Base-by-base conservation (phyloP, 2,888 invertebrate genomes). In the Oxyteleia sp. region DNA sequence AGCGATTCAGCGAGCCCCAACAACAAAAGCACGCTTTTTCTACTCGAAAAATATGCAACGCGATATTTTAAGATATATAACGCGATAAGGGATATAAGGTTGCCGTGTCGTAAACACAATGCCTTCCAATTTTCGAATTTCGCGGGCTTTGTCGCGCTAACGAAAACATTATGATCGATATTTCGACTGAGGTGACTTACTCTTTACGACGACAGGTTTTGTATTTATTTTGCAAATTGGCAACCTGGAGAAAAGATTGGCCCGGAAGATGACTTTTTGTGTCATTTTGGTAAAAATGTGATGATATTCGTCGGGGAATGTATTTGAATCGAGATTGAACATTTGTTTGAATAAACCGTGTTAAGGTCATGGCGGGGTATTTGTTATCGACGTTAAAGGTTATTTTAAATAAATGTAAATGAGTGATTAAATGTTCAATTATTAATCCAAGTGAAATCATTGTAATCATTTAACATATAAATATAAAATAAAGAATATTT, bases 31-130 rank as follows among this genome's bases (percentile, higher is more conserved):
- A 35, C 47, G 47, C 53, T 78, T 76, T 78, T 71, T 72, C 71
- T 66, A 59, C 78, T 78, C 61, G 72, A 78, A 53, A 76, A 82
- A 82, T 82, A 68, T 82, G 72, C 72, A 82, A 83, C 72, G 66
- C 45, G 64, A 68, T 74, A 69, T 63, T 74, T 63, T 78, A 78
- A 78, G 47, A 55, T 51, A 23, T 32, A 74, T 68, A 78, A 83
- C 61, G 59, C 13, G 75, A 75, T 82, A 82, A 82, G 57, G 49
- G n/a, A 63, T 47, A 32, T 26, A 59, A 29, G 45, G 0, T 18
- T 38, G 51, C 18, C 8, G 53, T 18, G 45, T 32, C 38, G n/a
- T 51, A 26, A 57, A 45, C 55, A 69, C 59, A n/a, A 23, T 41
- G 13, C 23, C 26, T 75, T 47, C 26, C 29, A 20, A 57, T 75